Conservation (phyloP, 2,888 invertebrate species). For the Caenorhabditis imperialis region DNA sequence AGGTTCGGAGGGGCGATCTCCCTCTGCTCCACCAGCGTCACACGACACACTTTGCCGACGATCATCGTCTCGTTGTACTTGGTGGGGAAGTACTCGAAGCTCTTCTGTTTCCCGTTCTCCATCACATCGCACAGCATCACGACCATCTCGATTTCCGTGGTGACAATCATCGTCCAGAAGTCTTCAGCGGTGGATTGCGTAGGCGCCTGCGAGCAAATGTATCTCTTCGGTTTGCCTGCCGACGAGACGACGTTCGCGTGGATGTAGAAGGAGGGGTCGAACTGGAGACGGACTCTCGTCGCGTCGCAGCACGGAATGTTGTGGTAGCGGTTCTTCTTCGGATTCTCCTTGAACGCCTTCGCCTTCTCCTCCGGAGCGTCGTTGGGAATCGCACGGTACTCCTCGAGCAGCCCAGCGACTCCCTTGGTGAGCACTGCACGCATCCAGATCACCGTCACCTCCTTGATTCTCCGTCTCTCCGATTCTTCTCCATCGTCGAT, state of each 20-base stretch:
- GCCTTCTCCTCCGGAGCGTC: conserved; percentile 22
- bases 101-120: conserved; percentile 53
- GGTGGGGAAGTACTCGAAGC: conserved; percentile 52
- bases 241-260: conserved; percentile 60
- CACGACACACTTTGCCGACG: conserved; percentile 28
- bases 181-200: conserved; percentile 58
- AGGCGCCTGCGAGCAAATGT: conserved; percentile 69
- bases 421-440: conserved; percentile 11
- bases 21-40: conserved; percentile 19
- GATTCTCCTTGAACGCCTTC: conserved; percentile 25
- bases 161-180: conserved; percentile 68
- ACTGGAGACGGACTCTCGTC: conserved; percentile 44
- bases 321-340: conserved; percentile 31
- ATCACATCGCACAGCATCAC: conserved; percentile 59
- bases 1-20: conserved; percentile 40
- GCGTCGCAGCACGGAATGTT: conserved; percentile 55
- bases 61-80: conserved; percentile 33
- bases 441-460: conserved; percentile 20
- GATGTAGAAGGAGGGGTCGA: conserved; percentile 53
- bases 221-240: conserved; percentile 22
- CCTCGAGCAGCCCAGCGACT: conserved; percentile 17
- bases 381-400: conserved; percentile 21
- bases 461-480: not conserved
- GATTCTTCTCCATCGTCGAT: no score
- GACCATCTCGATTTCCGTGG: conserved; percentile 50